Base-by-base conservation (phyloP, 2,797 vertebrate species). In the Rhyacichthys aspro region DNA sequence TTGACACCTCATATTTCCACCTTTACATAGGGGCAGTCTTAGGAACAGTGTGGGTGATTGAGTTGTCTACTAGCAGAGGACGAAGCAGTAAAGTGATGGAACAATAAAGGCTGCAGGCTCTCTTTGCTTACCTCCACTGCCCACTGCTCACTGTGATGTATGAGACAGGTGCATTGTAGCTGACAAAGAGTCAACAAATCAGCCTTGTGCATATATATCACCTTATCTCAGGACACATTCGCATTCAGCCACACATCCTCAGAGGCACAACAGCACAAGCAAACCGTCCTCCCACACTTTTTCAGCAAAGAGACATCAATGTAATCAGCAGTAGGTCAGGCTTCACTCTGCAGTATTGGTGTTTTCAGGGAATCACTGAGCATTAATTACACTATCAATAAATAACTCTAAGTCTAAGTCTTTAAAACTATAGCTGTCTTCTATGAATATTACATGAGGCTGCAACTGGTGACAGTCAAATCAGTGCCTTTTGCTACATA, bases 361-460 rank as follows among this genome's bases (percentile, higher is more conserved):
- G 53, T 52, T 14, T 42, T 43, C 46, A 32, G 53, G 33, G 58
- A 63, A 54, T 18, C 46, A 43, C 46, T 57, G 54, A 76, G 61
- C 60, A 70, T 82, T 78, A 59, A 42, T 61, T 49, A 59, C 63
- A 62, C 47, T 63, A 87, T 84, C 77, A 83, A 89, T 88, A 84
- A 84, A 86, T 86, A 73, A 82, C 61, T 60, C 16, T 58, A 56
- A n/a, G n/a, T n/a, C n/a, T n/a, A n/a, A n/a, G 63, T 85, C 74
- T 80, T 59, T 49, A 65, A 79, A 73, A 75, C 67, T 66, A 75
- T 70, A 61, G 67, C 77, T 64, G 81, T 73, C 46, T 44, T 37
- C 42, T 56, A 84, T 86, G 55, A 85, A 89, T 86, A 74, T 76
- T 66, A 59, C 76, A 87, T 81, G 78, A 79, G 62, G 55, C 54